A percentile compares a stretch with the other conserved stretches of the same genome.
These are phyloP conservation scores for Nasonia giraulti DNA, from an alignment of 1,140 invertebrate species.

Conservation along the genomic window DNA sequence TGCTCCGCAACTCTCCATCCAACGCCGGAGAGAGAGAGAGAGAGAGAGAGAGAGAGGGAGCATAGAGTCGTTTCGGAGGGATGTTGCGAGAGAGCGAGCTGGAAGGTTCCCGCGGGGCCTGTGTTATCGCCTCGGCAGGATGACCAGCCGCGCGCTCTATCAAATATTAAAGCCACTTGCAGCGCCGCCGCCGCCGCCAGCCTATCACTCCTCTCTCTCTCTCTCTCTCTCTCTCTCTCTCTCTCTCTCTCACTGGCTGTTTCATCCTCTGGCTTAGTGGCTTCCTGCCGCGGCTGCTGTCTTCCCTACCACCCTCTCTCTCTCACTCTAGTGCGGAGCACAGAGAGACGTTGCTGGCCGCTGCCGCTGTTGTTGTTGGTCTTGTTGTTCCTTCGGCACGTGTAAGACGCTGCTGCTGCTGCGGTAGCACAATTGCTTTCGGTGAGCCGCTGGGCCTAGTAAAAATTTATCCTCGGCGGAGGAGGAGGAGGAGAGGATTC, in stretches of 20 bases:
- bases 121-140: constrained; percentile 75
- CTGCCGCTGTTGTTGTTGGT: not conserved
- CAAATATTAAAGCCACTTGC: constrained; percentile 75
- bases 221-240: constrained; percentile 26
- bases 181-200: constrained; percentile 65
- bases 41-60: constrained; percentile 43
- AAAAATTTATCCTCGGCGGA: constrained; percentile 37
- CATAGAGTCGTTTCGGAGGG: constrained; percentile 64
- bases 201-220: constrained; percentile 48
- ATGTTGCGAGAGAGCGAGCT: constrained; percentile 57
- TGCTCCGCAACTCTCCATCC: not conserved
- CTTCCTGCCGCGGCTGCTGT: constrained; percentile 39
- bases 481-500: not conserved
- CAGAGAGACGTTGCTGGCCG: not conserved
- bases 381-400: constrained; percentile 35
- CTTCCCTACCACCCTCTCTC: constrained; percentile 35
- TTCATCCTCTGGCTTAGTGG: constrained; percentile 34
- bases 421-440: constrained; percentile 24
- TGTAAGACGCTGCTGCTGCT: constrained; percentile 11
- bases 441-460: not conserved
- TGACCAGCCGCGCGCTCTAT: constrained; percentile 74
- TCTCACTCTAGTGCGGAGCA: not conserved
- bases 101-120: constrained; percentile 73
- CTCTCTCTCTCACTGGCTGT: not conserved
- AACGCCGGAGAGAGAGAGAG: not conserved